These are phyloP conservation scores for Lithophane leautieri DNA, from an alignment of 2,888 invertebrate genomes.

Conservation along the genomic window DNA sequence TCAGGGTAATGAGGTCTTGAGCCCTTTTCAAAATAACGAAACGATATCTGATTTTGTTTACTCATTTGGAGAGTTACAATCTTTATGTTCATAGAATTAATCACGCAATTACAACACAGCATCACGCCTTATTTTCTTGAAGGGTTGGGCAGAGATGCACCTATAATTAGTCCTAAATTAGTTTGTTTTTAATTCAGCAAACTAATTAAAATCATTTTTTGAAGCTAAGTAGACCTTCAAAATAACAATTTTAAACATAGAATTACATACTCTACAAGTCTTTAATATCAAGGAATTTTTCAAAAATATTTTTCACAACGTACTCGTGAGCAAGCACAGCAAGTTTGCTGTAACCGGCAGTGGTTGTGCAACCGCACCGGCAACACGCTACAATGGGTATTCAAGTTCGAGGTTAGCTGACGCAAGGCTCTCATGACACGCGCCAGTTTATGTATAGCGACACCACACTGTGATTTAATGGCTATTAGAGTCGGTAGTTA, in stretches of 20 bases:
- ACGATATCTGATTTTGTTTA: not conserved
- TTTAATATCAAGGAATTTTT: constrained; percentile 17
- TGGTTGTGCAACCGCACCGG: constrained; percentile 62
- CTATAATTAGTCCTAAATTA: too few species aligned
- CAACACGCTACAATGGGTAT: constrained; percentile 55
- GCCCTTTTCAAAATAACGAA: not conserved
- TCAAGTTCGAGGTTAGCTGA: constrained; percentile 69
- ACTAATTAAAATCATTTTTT: too few species aligned
- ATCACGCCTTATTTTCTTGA: not conserved
- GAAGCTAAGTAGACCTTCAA: too few species aligned
- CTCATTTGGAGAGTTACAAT: not conserved
- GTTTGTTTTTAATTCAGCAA: too few species aligned
- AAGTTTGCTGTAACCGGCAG: constrained; percentile 35
- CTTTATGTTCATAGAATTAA: not conserved
- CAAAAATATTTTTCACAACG: constrained; percentile 58
- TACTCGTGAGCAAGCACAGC: constrained; percentile 7
- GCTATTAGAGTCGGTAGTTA: not conserved
- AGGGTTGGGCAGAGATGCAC: not conserved
- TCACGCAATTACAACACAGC: not conserved
- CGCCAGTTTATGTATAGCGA: constrained; percentile 4
- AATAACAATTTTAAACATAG: not conserved
- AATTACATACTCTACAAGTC: not conserved
- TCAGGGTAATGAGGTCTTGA: not conserved
- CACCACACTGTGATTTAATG: constrained; percentile 11
- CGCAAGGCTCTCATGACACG: constrained; percentile 55